phyloP scores from a whole-genome alignment of 2,888 invertebrate genomes.

The Hirtodrosophila confusa region DNA sequence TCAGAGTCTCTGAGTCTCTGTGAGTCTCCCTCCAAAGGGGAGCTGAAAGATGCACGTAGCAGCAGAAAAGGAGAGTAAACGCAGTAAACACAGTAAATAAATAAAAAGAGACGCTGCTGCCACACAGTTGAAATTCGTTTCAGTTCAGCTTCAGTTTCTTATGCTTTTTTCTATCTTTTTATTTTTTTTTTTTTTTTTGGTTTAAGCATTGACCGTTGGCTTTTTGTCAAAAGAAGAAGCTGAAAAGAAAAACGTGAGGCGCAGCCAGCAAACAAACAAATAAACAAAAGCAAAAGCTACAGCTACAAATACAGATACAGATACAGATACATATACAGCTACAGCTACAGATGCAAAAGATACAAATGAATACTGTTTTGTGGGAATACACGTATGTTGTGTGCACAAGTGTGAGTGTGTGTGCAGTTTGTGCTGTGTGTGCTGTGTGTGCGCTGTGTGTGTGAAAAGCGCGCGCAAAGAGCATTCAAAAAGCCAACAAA shows the following conservation, averaged over 20 bases:
- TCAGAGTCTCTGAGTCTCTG: slow-evolving; percentile 7
- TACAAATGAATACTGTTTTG: slow-evolving; percentile 49
- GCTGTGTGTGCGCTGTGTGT: slow-evolving; percentile 20
- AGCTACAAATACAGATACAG: slow-evolving; percentile 50
- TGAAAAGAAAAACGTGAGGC: slow-evolving; percentile 65
- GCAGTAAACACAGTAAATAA: slow-evolving; percentile 68
- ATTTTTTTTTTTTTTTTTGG: slow-evolving; percentile 31
- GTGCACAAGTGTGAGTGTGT: not conserved
- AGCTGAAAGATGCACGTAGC: slow-evolving; percentile 53
- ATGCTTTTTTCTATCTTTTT: slow-evolving; percentile 16
- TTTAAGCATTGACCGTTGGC: slow-evolving; percentile 55
- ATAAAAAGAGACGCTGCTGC: slow-evolving; percentile 47
- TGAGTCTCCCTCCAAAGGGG: not conserved
- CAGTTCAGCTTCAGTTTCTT: slow-evolving; percentile 37
- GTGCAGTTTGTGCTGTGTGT: too few relatives aligned
- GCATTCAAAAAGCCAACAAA: slow-evolving; percentile 67
- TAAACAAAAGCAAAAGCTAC: slow-evolving; percentile 44
- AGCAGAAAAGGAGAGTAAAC: slow-evolving; percentile 73
- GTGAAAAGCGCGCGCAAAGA: slow-evolving; percentile 73
- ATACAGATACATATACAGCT: slow-evolving; percentile 51
- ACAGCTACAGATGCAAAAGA: slow-evolving; percentile 50
- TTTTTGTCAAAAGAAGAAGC: slow-evolving; percentile 37
- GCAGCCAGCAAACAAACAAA: slow-evolving; percentile 43
- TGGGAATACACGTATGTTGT: slow-evolving; percentile 14
- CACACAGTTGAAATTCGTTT: slow-evolving; percentile 54